Percentiles rank a stretch among this genome's conserved stretches.
Evolutionary conservation across 2,113 vertebrate genomes (phyloP).

Genomic region (Anolis sagrei): DNA sequence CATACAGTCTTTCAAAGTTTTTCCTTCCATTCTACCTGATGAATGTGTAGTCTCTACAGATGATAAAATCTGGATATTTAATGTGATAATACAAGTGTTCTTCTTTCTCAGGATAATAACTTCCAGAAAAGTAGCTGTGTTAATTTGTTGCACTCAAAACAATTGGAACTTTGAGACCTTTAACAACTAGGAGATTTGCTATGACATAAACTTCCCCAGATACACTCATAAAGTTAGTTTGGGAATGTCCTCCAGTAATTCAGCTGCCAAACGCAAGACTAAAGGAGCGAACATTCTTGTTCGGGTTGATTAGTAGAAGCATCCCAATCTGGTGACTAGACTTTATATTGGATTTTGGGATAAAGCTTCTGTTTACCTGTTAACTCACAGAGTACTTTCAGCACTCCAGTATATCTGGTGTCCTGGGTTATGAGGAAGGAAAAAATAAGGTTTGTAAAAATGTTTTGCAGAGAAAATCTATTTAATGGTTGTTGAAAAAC

Average conservation of each 20-base stretch:
- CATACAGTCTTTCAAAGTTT: background rate
- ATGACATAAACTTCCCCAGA: background rate
- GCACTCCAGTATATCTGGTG: background rate
- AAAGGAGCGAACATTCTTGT: constrained; percentile 8
- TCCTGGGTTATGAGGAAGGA: background rate
- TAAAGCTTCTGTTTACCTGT: background rate
- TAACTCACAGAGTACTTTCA: background rate
- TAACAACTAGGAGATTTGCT: background rate
- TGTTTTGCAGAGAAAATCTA: background rate
- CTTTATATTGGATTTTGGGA: background rate
- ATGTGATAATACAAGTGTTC: background rate
- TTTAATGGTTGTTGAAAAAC: background rate
- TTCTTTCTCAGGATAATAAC: background rate
- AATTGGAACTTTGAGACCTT: background rate
- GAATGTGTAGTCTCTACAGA: background rate
- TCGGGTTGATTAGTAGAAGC: background rate
- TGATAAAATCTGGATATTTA: background rate
- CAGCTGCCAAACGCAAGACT: background rate
- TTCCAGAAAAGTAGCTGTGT: background rate
- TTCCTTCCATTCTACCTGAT: background rate
- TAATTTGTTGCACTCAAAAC: background rate
- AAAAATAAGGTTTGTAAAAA: background rate
- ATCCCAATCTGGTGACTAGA: background rate
- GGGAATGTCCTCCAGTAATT: background rate
- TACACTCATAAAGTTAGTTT: background rate